phyloP scores from a whole-genome alignment of 2,113 vertebrate species.

The Eubucco bourcierii region DNA sequence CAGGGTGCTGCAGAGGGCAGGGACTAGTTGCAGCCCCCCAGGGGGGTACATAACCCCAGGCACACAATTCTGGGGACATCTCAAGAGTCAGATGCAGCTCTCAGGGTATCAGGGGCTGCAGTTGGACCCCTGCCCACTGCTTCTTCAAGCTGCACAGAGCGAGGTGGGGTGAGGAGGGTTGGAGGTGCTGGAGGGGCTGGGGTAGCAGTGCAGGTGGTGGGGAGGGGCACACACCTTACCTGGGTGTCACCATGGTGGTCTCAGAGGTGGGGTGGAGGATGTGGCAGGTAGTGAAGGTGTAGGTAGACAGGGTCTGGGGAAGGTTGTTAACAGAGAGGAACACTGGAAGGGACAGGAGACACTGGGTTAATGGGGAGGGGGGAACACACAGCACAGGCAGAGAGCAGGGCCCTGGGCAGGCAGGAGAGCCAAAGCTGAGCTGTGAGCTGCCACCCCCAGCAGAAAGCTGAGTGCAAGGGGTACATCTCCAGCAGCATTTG shows the following conservation, averaged over 20 bases:
- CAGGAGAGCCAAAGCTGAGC: not conserved
- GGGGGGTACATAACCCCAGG: accelerated
- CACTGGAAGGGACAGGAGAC: constrained; percentile 77
- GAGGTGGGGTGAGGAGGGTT: accelerated
- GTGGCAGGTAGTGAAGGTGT: constrained; percentile 85
- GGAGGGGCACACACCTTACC: constrained; percentile 71
- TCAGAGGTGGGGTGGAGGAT: constrained; percentile 77
- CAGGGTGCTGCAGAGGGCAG: not conserved
- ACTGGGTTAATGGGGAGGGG: constrained; percentile 2
- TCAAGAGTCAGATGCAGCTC: constrained; percentile 16
- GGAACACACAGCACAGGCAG: not conserved
- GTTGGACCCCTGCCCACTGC: constrained; percentile 44
- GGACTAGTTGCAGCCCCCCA: not conserved
- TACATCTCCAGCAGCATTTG: not conserved
- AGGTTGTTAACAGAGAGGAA: constrained; percentile 80
- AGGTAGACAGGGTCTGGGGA: constrained; percentile 81
- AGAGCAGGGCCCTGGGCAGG: too few species aligned
- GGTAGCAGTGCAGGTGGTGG: not conserved
- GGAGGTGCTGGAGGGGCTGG: not conserved
- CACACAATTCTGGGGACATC: not conserved
- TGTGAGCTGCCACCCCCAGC: not conserved
- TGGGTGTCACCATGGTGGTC: constrained; percentile 76
- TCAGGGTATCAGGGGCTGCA: constrained; percentile 17
- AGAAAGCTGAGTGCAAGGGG: not conserved
- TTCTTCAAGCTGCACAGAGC: not conserved